These are phyloP conservation scores for Sesamia inferens DNA, from an alignment of 2,888 invertebrate genomes.

Conservation along the genomic window DNA sequence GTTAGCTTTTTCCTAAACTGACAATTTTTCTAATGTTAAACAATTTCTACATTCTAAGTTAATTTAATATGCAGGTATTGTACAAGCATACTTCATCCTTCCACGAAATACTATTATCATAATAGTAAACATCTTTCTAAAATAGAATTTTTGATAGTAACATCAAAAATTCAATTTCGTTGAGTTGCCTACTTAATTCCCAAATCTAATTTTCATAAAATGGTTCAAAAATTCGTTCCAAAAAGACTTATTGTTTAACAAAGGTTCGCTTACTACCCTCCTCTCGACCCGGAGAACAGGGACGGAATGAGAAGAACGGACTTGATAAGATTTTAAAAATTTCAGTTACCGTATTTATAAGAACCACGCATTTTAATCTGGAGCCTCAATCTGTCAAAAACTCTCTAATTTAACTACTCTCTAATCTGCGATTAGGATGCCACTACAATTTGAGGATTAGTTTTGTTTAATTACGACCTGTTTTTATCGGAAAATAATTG, in stretches of 20 bases:
- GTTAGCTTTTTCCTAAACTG: background rate
- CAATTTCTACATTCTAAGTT: conserved; percentile 3
- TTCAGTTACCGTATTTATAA: background rate
- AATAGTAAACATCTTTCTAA: conserved; percentile 12
- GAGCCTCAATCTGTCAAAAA: background rate
- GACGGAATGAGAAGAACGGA: conserved; percentile 29
- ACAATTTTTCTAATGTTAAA: background rate
- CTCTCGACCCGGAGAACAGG: conserved; percentile 52
- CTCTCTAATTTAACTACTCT: background rate
- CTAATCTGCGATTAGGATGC: too few species aligned
- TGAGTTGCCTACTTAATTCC: conserved; percentile 65
- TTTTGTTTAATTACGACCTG: too few species aligned
- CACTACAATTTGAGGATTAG: background rate
- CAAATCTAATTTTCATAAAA: conserved; percentile 80
- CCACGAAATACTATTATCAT: conserved; percentile 6
- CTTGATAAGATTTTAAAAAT: background rate
- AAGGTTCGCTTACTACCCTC: conserved; percentile 66
- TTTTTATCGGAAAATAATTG: too few species aligned
- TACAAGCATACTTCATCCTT: conserved; percentile 4
- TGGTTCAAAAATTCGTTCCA: conserved; percentile 66
- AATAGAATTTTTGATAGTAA: conserved; percentile 39
- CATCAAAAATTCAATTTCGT: conserved; percentile 61
- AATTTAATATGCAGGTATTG: background rate
- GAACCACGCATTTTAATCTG: background rate
- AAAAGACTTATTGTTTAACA: conserved; percentile 72